Conservation (phyloP, 2,797 vertebrate genomes). For the Ptychadena robeensis region DNA sequence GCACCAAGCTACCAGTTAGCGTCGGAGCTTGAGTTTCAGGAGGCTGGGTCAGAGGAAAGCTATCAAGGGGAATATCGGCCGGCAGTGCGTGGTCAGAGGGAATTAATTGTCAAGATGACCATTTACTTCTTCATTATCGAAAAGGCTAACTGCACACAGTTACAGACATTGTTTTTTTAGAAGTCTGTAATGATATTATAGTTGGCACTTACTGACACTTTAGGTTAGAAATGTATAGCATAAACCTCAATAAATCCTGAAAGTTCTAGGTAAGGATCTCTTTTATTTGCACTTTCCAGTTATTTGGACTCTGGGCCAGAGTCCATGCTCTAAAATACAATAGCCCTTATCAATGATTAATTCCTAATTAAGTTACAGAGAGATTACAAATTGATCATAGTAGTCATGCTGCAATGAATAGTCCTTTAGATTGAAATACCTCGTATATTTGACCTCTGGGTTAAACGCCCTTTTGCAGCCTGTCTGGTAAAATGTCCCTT, state of each 20-base stretch:
- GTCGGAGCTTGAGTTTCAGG: no score
- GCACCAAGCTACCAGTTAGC: no score
- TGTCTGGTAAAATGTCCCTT: conserved; percentile 20
- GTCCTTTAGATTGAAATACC: conserved; percentile 35
- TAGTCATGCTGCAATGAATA: conserved; percentile 43
- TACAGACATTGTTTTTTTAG: no score
- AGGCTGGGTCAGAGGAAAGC: no score
- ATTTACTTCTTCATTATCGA: no score
- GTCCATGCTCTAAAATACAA: conserved; percentile 6
- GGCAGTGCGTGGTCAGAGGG: no score
- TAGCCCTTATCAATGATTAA: conserved; percentile 47
- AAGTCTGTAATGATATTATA: no score
- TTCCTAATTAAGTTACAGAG: conserved; percentile 45
- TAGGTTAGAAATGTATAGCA: not conserved
- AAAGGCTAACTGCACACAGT: no score
- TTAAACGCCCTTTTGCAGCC: conserved; percentile 26
- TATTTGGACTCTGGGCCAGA: not conserved
- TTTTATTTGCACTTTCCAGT: not conserved
- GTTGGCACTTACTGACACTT: no score
- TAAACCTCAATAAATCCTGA: not conserved
- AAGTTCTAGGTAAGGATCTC: not conserved
- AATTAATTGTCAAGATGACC: no score
- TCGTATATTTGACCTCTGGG: conserved; percentile 39
- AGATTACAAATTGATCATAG: conserved; percentile 49
- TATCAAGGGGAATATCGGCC: no score